Evolutionary conservation across 2,113 vertebrate genomes (phyloP).

Genomic region (Bubalus kerabau): DNA sequence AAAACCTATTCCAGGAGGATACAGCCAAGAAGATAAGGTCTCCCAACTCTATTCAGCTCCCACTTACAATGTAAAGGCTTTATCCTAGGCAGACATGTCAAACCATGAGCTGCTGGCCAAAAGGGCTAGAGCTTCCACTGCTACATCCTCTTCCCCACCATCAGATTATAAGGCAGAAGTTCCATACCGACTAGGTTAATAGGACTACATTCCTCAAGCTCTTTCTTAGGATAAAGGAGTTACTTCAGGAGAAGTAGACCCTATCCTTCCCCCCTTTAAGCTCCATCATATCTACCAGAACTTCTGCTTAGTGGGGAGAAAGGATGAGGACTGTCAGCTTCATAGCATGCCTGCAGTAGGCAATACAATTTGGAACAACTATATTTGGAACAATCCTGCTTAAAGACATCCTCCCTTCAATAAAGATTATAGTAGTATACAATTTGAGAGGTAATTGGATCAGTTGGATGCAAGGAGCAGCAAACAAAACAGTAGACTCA

Average conservation of each 20-base stretch:
- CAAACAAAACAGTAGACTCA: neutral
- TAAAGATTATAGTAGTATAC: neutral
- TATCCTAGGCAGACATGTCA: neutral
- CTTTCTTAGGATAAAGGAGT: neutral
- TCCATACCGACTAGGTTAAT: neutral
- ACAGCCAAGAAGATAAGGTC: neutral
- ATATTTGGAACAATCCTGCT: neutral
- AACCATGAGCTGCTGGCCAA: neutral
- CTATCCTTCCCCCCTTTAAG: neutral
- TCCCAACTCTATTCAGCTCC: neutral
- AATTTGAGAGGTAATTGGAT: neutral
- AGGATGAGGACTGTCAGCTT: neutral
- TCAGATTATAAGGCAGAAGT: neutral
- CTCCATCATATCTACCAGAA: neutral
- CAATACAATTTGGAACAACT: neutral
- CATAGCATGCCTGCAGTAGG: rapidly evolving
- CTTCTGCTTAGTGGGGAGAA: neutral
- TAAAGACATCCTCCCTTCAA: neutral
- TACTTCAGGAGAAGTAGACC: neutral
- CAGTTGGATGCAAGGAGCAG: neutral
- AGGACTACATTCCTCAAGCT: neutral
- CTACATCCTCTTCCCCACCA: neutral
- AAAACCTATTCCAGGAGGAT: neutral
- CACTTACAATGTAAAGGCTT: neutral
- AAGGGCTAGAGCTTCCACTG: neutral